Evolutionary conservation across 2,888 invertebrate species (phyloP).

Genomic region (Lutraria lutraria): DNA sequence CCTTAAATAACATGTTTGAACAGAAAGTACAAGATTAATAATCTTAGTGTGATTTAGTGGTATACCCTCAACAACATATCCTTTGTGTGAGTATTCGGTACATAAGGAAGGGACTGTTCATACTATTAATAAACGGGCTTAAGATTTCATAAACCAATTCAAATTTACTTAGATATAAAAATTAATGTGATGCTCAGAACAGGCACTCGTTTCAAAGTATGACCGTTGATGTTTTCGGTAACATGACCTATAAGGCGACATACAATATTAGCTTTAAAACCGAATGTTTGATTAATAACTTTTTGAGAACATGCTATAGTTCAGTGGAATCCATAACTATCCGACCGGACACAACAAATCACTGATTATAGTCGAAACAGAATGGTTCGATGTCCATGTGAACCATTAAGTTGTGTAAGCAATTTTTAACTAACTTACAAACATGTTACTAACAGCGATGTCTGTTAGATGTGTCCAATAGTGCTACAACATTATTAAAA

Average conservation of each 20-base stretch:
- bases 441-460: no score
- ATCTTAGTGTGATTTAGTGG: neutral
- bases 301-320: no score
- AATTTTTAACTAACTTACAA: no score
- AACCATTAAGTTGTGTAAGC: no score
- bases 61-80: neutral
- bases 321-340: no score
- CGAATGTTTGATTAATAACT: neutral
- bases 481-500: no score
- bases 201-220: neutral
- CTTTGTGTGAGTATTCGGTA: neutral
- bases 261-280: neutral
- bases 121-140: neutral
- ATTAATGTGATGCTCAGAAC: neutral
- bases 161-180: neutral
- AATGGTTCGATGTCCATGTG: no score
- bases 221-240: neutral
- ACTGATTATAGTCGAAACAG: no score
- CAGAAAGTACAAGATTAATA: neutral
- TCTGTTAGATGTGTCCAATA: no score
- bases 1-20: conserved; percentile 5
- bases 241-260: neutral
- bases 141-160: neutral
- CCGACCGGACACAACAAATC: no score
- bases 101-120: neutral